Base-by-base conservation (phyloP, 2,888 invertebrate species). In the Melinaea menophilus region DNA sequence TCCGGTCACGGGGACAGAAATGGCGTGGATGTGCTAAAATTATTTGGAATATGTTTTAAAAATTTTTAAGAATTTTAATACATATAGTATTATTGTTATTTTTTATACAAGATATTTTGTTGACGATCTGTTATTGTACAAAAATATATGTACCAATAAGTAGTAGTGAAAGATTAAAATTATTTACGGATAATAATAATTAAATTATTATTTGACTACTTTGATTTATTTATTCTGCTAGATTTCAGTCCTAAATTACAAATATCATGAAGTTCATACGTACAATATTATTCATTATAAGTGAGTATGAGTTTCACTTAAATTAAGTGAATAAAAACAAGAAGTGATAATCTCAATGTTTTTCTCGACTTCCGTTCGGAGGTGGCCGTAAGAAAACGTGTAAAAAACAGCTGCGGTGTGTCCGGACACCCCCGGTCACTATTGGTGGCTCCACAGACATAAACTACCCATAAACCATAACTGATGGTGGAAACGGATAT, bases 401-500 rank as follows among this genome's bases (percentile, higher is more conserved):
- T 90, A 93, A 93, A 93, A 93, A 93, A 91, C 93, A 93, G 92
- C 92, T 93, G 92, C 88, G 88, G 79, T 81, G 71, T 75, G 73
- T 76, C 74, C 73, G 80, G 80, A 78, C 87, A 82, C 89, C 86
- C 87, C 82, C 79, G 85, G 86, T 84, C 83, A 81, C 84, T 82
- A 85, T 83, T 85, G 82, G 80, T 79, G 79, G 80, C 78, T 66
- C 72, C 67, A 71, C 62, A 71, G 76, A 77, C 82, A 78, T 88
- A 85, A 88, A 87, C 85, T 81, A 81, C 79, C 86, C 85, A 88
- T 88, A 89, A 89, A 88, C 80, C 78, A 79, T 75, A 73, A 60
- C 58, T 61, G 64, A 65, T 67, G 63, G 63, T 66, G 56, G 58
- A 64, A 62, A 64, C 68, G 56, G 65, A 66, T 63, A 71, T 61